Evolutionary conservation across 2,888 invertebrate species (phyloP).

Genomic region (Leucoma salicis): DNA sequence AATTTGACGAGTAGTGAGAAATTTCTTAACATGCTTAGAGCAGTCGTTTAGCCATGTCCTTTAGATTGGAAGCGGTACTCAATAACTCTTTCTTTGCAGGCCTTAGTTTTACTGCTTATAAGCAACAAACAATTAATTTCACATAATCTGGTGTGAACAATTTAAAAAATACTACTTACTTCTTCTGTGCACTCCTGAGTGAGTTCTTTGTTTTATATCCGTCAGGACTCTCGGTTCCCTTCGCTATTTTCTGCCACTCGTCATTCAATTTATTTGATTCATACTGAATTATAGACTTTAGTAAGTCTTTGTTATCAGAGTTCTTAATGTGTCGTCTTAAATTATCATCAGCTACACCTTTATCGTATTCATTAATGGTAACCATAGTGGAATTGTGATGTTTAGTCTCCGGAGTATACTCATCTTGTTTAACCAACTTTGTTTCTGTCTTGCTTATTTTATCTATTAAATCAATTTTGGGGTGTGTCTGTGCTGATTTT

Average conservation of each 20-base stretch:
- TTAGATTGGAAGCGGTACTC: no score
- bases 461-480: not conserved
- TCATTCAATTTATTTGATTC: slow-evolving; percentile 39
- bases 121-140: no score
- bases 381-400: slow-evolving; percentile 34
- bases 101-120: no score
- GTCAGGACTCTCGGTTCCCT: not conserved
- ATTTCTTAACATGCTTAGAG: no score
- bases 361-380: slow-evolving; percentile 34
- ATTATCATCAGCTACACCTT: not conserved
- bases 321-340: not conserved
- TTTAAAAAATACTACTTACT: not conserved
- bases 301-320: slow-evolving; percentile 28
- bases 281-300: slow-evolving; percentile 45
- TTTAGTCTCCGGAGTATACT: not conserved
- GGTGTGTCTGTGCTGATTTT: not conserved
- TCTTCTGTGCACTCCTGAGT: not conserved
- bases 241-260: slow-evolving; percentile 30
- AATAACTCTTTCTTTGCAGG: no score
- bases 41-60: no score
- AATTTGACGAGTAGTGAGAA: no score
- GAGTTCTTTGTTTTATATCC: not conserved
- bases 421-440: not conserved
- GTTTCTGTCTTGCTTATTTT: not conserved
- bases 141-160: no score